These are phyloP conservation scores for Schizotus pectinicornis DNA, from an alignment of 2,888 invertebrate species.

Conservation along the genomic window DNA sequence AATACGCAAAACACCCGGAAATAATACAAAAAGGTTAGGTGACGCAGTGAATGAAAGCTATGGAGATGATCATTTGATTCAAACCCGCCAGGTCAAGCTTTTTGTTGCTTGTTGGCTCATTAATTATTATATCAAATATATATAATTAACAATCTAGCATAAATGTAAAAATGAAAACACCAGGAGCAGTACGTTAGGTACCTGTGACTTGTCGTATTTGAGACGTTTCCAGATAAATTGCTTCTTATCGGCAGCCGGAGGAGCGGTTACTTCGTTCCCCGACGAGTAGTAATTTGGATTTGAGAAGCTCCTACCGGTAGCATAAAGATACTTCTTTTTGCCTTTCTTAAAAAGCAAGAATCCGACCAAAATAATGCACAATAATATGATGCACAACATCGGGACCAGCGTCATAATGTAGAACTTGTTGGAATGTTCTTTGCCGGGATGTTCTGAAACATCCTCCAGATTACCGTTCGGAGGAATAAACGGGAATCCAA, in stretches of 20 bases:
- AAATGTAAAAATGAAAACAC: background rate
- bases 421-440: slow-evolving; percentile 52
- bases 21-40: too few species aligned
- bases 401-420: slow-evolving; percentile 57
- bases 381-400: slow-evolving; percentile 55
- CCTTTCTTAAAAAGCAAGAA: slow-evolving; percentile 56
- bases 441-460: slow-evolving; percentile 49
- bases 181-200: slow-evolving; percentile 48
- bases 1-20: too few species aligned
- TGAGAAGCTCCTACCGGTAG: slow-evolving; percentile 75
- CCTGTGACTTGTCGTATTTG: slow-evolving; percentile 81
- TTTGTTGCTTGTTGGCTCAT: too few species aligned
- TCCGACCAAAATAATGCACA: slow-evolving; percentile 54
- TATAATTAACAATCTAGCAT: too few species aligned
- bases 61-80: too few species aligned
- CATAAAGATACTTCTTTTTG: slow-evolving; percentile 63
- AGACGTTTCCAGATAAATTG: slow-evolving; percentile 75
- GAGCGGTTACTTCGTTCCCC: slow-evolving; percentile 46
- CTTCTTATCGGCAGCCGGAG: slow-evolving; percentile 58
- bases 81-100: too few species aligned
- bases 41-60: too few species aligned
- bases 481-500: slow-evolving; percentile 46
- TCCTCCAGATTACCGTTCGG: slow-evolving; percentile 40
- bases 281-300: slow-evolving; percentile 82
- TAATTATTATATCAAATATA: too few species aligned